A percentile compares a stretch with the other conserved stretches of the same genome.
Conservation (phyloP, 2,888 invertebrate genomes). For the Callyntrura sp. region DNA sequence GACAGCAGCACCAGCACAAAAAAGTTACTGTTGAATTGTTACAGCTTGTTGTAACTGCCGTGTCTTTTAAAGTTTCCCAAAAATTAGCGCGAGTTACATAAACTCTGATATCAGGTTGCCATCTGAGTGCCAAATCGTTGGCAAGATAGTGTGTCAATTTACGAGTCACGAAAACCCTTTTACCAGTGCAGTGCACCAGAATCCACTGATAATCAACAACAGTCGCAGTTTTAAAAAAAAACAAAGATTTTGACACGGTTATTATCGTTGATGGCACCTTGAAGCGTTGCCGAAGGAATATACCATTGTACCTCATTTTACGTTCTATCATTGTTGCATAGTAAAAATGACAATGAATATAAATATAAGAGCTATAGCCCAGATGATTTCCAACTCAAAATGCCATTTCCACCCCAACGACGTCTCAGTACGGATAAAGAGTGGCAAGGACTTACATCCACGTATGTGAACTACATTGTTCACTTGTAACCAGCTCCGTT, state of each 20-base stretch:
- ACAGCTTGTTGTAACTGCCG: too few species aligned
- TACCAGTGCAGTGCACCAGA: too few species aligned
- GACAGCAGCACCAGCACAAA: background rate
- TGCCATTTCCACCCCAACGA: background rate
- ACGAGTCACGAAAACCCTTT: too few species aligned
- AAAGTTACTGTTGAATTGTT: background rate
- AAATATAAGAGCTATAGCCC: background rate
- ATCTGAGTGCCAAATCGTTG: too few species aligned
- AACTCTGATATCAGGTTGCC: too few species aligned
- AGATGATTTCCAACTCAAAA: constrained; percentile 55
- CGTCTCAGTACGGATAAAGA: background rate
- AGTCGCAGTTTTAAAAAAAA: too few species aligned
- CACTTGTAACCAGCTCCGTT: background rate
- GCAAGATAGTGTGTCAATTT: too few species aligned
- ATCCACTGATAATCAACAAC: background rate
- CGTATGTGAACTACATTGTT: constrained; percentile 28
- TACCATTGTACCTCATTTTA: background rate
- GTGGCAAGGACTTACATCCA: constrained; percentile 48
- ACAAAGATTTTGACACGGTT: too few species aligned
- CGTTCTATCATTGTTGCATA: background rate
- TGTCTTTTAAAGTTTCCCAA: too few species aligned
- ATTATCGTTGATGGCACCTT: too few species aligned
- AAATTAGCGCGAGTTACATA: too few species aligned
- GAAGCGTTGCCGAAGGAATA: background rate
- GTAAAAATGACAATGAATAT: background rate